These are phyloP conservation scores for Mus spicilegus DNA, from an alignment of 2,113 vertebrate species.

Conservation along the genomic window DNA sequence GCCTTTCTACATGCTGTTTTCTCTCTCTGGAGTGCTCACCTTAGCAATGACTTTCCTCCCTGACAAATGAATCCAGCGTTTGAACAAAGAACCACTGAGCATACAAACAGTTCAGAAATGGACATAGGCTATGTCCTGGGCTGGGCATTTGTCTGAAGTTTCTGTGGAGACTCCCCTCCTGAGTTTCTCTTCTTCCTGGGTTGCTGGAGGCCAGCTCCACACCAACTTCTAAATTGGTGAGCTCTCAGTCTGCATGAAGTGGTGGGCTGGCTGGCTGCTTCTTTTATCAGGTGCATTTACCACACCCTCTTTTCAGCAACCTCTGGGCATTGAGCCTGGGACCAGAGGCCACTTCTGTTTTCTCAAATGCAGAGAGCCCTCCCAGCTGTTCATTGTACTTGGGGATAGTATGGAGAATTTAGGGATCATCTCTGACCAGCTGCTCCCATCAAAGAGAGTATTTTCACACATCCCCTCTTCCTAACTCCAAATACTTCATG, in stretches of 20 bases:
- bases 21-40: background rate
- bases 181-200: background rate
- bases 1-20: too few relatives aligned
- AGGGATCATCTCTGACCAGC: background rate
- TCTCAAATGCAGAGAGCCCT: background rate
- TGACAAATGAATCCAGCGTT: background rate
- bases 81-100: background rate
- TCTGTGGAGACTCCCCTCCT: background rate
- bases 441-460: background rate
- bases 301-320: background rate
- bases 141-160: background rate
- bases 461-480: background rate
- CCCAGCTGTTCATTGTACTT: background rate
- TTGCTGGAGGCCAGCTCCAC: background rate
- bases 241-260: background rate
- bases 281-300: background rate
- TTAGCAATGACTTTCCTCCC: background rate
- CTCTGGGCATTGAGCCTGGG: background rate
- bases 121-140: too few relatives aligned
- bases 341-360: background rate
- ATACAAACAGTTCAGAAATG: background rate
- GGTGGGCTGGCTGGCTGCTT: background rate
- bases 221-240: background rate
- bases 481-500: background rate
- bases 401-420: background rate